phyloP scores from a whole-genome alignment of 2,113 vertebrate species.

The Upupa epops region DNA sequence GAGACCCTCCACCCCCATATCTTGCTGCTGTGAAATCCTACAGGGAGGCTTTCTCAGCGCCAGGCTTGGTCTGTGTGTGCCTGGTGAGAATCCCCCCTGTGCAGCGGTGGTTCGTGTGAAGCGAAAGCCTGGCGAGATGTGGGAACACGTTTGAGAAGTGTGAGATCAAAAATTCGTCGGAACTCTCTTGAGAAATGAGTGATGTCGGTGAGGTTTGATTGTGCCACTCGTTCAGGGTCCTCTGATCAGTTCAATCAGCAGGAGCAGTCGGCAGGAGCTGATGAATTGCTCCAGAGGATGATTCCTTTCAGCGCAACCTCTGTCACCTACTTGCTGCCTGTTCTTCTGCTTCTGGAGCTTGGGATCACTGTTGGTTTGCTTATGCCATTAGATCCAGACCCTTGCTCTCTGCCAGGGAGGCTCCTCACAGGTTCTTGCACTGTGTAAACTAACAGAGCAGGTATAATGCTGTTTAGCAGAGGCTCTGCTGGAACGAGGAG shows the following conservation, averaged over 20 bases:
- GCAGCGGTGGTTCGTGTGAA: not conserved
- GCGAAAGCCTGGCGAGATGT: not conserved
- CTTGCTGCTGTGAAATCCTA: not conserved
- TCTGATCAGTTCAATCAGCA: constrained; percentile 18
- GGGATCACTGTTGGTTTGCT: not conserved
- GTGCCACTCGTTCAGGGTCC: not conserved
- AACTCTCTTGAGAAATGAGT: not conserved
- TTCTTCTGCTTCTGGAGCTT: not conserved
- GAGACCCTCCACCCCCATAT: not conserved
- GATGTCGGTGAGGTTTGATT: not conserved
- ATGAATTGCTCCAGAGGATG: not conserved
- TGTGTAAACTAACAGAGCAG: not conserved
- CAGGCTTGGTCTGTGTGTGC: not conserved
- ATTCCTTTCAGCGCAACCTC: not conserved
- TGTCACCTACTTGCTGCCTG: not conserved
- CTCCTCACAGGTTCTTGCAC: not conserved
- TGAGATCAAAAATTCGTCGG: not conserved
- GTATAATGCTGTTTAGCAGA: not conserved
- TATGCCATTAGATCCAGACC: not conserved
- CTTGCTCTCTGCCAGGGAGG: not conserved
- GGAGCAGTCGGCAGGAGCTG: not conserved
- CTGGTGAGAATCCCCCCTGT: not conserved
- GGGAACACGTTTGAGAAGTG: not conserved
- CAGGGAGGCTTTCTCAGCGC: not conserved
- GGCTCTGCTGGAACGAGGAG: not conserved